These are phyloP conservation scores for Danio jaintianensis DNA, from an alignment of 2,797 vertebrate genomes.

Conservation along the genomic window DNA sequence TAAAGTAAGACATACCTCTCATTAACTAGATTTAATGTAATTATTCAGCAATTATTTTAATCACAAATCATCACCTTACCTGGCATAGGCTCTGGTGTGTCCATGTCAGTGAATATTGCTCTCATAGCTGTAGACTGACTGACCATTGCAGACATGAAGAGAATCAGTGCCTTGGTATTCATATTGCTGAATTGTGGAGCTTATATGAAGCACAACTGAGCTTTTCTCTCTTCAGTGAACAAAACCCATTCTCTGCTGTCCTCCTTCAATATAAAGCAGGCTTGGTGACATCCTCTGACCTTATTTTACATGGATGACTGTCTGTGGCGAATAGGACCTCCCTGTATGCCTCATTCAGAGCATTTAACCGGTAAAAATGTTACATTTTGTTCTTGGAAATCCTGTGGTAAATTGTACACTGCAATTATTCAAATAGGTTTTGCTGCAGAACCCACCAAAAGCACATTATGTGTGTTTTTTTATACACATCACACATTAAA, in stretches of 20 bases:
- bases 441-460: neutral
- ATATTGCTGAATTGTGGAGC: conserved; percentile 46
- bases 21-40: neutral
- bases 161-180: conserved; percentile 67
- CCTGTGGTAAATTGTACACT: conserved; percentile 5
- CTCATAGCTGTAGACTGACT: conserved; percentile 62
- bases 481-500: neutral
- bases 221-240: conserved; percentile 21
- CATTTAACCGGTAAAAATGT: neutral
- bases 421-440: conserved; percentile 28
- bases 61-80: conserved; percentile 64
- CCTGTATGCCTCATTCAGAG: neutral
- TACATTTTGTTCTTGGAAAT: conserved; percentile 20
- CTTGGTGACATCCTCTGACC: conserved; percentile 44
- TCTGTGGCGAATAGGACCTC: conserved; percentile 64
- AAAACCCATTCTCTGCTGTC: conserved; percentile 35
- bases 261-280: conserved; percentile 44
- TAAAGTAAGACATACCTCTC: conserved; percentile 18
- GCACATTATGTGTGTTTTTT: neutral
- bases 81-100: conserved; percentile 63
- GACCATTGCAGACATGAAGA: conserved; percentile 67
- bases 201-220: conserved; percentile 1
- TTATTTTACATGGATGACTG: conserved; percentile 35
- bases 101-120: conserved; percentile 42
- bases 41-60: neutral